Percentiles rank a stretch among this genome's conserved stretches.
Evolutionary conservation across 2,113 vertebrate species (phyloP).

Genomic region (Cepphus grylle): DNA sequence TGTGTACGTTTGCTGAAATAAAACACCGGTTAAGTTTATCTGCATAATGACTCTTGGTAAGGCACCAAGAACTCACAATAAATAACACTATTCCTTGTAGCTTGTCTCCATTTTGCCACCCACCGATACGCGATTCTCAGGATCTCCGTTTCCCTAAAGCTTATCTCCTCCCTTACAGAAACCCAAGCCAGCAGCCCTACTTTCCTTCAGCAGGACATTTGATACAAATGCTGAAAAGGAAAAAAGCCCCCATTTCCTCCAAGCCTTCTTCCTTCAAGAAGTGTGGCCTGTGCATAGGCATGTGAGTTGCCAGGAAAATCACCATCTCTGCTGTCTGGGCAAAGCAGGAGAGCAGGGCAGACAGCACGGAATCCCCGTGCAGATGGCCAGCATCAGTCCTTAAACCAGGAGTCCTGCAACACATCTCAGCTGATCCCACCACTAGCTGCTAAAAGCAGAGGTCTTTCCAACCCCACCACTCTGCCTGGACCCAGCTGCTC

Average conservation of each 20-base stretch:
- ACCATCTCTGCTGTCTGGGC: neutral
- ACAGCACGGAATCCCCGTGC: neutral
- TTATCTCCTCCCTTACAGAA: constrained; percentile 24
- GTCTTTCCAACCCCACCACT: neutral
- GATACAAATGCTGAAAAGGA: neutral
- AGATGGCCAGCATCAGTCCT: neutral
- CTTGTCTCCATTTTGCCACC: neutral
- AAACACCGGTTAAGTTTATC: neutral
- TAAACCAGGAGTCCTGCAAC: neutral
- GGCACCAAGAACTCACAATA: neutral
- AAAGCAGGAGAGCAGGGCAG: neutral
- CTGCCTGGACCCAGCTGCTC: neutral
- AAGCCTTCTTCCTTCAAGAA: neutral
- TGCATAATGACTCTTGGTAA: neutral
- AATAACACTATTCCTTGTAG: neutral
- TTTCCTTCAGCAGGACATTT: neutral
- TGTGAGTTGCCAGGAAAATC: neutral
- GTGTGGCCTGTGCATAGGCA: neutral
- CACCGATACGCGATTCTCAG: rapidly evolving
- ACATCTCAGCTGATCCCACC: neutral
- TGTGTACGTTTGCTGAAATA: neutral
- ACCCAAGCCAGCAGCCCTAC: neutral
- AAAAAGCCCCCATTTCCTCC: neutral
- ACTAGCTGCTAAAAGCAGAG: neutral
- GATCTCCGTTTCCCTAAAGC: neutral